These are phyloP conservation scores for Cerastis leucographa DNA, from an alignment of 2,888 invertebrate species.

Conservation along the genomic window DNA sequence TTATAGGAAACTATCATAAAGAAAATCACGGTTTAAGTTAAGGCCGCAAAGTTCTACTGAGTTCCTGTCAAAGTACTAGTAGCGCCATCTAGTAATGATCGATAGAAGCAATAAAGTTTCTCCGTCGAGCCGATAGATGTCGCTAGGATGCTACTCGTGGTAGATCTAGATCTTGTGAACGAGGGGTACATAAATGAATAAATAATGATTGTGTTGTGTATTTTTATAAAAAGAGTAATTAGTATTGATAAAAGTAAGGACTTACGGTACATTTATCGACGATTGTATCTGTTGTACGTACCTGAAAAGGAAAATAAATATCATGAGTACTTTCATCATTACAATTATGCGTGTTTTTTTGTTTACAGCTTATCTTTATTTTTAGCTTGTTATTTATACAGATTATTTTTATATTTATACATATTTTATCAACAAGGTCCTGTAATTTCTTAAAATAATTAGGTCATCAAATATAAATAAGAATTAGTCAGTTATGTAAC, in stretches of 20 bases:
- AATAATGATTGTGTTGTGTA: slow-evolving; percentile 56
- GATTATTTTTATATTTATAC: not conserved
- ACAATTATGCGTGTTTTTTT: not conserved
- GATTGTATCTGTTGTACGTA: slow-evolving; percentile 71
- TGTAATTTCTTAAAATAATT: not conserved
- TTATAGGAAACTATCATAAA: slow-evolving; percentile 23
- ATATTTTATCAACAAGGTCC: not conserved
- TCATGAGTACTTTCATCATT: slow-evolving; percentile 6
- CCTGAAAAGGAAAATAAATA: slow-evolving; percentile 75
- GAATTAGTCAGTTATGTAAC: too few relatives aligned
- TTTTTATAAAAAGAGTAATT: slow-evolving; percentile 56
- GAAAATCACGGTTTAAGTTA: slow-evolving; percentile 31
- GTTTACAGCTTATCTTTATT: not conserved
- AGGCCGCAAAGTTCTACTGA: slow-evolving; percentile 27
- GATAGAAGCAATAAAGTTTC: slow-evolving; percentile 73
- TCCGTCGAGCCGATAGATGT: slow-evolving; percentile 75
- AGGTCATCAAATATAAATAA: not conserved
- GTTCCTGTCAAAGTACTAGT: slow-evolving; percentile 30
- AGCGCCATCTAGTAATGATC: slow-evolving; percentile 75
- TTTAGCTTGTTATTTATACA: not conserved
- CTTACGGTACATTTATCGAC: slow-evolving; percentile 66
- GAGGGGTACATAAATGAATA: slow-evolving; percentile 73
- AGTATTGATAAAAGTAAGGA: slow-evolving; percentile 59
- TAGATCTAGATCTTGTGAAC: slow-evolving; percentile 36
- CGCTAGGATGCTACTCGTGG: slow-evolving; percentile 59